These are phyloP conservation scores for Pelvicachromis taeniatus DNA, from an alignment of 2,113 vertebrate genomes.

Conservation along the genomic window DNA sequence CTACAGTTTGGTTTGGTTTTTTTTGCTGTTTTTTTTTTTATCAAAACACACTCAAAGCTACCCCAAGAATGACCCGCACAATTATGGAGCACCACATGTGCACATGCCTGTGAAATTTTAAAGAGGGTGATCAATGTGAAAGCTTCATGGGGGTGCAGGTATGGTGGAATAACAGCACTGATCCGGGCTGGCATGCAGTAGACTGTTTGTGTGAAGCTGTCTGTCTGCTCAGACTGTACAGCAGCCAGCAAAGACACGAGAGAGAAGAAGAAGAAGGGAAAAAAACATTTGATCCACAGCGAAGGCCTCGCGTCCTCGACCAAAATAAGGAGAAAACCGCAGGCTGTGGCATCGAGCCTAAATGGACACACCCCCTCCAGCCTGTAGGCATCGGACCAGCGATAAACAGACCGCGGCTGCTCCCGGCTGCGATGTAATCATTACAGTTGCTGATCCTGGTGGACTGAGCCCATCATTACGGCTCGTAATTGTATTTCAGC, in stretches of 20 bases:
- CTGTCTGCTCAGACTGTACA: background rate
- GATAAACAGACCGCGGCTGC: constrained; percentile 40
- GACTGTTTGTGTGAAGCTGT: constrained; percentile 2
- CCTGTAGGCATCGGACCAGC: constrained; percentile 40
- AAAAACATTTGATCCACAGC: background rate
- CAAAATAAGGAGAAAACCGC: constrained; percentile 21
- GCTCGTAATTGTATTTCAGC: background rate
- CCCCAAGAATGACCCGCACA: background rate
- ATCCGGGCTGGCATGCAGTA: background rate
- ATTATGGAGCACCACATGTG: background rate
- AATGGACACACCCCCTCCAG: constrained; percentile 65
- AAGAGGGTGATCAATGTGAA: background rate
- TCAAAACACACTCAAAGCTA: background rate
- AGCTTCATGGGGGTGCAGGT: background rate
- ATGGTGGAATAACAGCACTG: background rate
- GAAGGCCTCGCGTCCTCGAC: constrained; percentile 6
- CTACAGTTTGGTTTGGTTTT: background rate
- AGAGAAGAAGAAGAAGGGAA: background rate
- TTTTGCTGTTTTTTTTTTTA: background rate
- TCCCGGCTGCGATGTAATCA: background rate
- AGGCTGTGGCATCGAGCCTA: constrained; percentile 43
- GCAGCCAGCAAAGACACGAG: background rate
- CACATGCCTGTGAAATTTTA: background rate
- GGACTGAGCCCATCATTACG: background rate
- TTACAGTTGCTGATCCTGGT: background rate